A percentile compares a stretch with the other conserved stretches of the same genome.
Conservation (phyloP, 2,888 invertebrate species). For the Helleia helle region DNA sequence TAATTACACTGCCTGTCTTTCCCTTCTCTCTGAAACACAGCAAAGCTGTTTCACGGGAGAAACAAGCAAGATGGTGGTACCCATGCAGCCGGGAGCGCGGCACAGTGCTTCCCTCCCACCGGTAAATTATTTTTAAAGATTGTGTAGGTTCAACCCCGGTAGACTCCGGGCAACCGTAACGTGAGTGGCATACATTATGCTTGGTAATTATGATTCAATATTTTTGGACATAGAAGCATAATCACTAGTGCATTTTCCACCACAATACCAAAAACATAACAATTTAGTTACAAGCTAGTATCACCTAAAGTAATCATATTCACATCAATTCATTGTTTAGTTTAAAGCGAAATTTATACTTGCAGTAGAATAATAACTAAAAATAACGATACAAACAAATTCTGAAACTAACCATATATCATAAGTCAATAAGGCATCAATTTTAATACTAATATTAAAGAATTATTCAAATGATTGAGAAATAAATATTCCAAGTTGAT, state of each 20-base stretch:
- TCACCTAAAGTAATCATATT: not conserved
- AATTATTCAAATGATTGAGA: not conserved
- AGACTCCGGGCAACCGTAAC: too few species aligned
- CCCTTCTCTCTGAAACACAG: too few species aligned
- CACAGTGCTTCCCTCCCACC: too few species aligned
- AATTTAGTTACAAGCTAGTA: not conserved
- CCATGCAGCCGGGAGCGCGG: too few species aligned
- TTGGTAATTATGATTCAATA: too few species aligned
- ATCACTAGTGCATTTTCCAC: not conserved
- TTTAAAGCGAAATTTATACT: constrained; percentile 2
- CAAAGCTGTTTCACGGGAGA: too few species aligned
- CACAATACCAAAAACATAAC: constrained; percentile 6
- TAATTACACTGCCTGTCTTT: too few species aligned
- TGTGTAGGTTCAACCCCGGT: too few species aligned
- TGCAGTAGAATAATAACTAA: not conserved
- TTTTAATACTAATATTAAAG: constrained; percentile 5
- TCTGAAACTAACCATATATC: not conserved
- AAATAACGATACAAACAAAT: not conserved
- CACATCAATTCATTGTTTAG: constrained; percentile 8
- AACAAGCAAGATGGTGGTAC: too few species aligned
- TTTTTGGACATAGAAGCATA: too few species aligned
- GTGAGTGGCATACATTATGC: too few species aligned
- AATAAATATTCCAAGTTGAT: not conserved
- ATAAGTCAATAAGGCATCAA: constrained; percentile 2
- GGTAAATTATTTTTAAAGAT: too few species aligned